phyloP scores from a whole-genome alignment of 1,140 invertebrate genomes.

The Euborellia annulipes region DNA sequence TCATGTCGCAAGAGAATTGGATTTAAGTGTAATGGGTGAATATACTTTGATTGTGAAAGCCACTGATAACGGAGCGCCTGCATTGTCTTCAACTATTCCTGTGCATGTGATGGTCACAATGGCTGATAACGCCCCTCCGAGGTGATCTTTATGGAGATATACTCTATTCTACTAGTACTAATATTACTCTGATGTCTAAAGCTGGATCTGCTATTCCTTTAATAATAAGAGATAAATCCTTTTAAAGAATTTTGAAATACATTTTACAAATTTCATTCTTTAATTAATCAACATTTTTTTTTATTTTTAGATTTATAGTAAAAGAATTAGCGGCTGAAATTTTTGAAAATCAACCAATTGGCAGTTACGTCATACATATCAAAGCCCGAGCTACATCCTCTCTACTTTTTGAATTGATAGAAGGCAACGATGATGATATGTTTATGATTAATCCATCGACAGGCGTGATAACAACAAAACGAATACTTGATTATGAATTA shows the following conservation, averaged over 20 bases:
- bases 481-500: slow-evolving; percentile 62
- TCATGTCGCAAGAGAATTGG: slow-evolving; percentile 53
- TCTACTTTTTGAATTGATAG: slow-evolving; percentile 64
- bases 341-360: slow-evolving; percentile 64
- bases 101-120: slow-evolving; percentile 77
- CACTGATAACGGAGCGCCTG: slow-evolving; percentile 57
- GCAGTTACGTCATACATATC: slow-evolving; percentile 59
- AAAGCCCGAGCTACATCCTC: slow-evolving; percentile 63
- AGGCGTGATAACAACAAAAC: slow-evolving; percentile 57
- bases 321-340: slow-evolving; percentile 57
- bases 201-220: background rate
- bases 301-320: slow-evolving; percentile 36
- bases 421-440: slow-evolving; percentile 52
- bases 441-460: slow-evolving; percentile 76
- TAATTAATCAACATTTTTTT: background rate
- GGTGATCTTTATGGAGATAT: slow-evolving; percentile 21
- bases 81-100: slow-evolving; percentile 56
- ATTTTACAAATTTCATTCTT: too few relatives aligned
- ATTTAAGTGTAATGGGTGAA: slow-evolving; percentile 47
- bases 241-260: background rate
- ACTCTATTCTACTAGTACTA: background rate
- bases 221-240: background rate
- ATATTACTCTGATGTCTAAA: background rate
- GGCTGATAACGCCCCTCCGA: slow-evolving; percentile 75
- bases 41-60: slow-evolving; percentile 73